A percentile compares a stretch with the other conserved stretches of the same genome.
phyloP scores from a whole-genome alignment of 2,888 invertebrate species.

The Branchellion lobata region DNA sequence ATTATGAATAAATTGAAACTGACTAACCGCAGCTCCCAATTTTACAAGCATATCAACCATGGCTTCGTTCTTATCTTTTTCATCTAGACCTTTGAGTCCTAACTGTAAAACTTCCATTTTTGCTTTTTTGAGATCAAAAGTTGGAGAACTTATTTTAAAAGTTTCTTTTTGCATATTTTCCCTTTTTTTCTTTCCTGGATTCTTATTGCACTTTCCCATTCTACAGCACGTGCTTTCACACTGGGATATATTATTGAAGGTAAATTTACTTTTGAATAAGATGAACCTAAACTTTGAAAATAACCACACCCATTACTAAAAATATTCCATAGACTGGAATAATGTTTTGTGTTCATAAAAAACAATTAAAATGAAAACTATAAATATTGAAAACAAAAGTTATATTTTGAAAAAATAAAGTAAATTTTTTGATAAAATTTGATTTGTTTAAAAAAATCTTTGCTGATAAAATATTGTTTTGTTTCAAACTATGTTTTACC shows the following conservation, averaged over 20 bases:
- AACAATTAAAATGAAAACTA: too few species aligned
- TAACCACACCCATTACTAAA: too few species aligned
- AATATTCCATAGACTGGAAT: too few species aligned
- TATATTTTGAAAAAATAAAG: too few species aligned
- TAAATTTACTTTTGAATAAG: too few species aligned
- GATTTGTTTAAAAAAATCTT: too few species aligned
- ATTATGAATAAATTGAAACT: neutral
- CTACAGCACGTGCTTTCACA: too few species aligned
- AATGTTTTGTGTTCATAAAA: too few species aligned
- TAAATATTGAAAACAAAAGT: too few species aligned
- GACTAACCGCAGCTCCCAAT: constrained; percentile 73
- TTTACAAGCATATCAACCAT: constrained; percentile 76
- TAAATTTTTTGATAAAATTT: too few species aligned
- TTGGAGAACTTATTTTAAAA: neutral
- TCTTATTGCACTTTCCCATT: constrained; percentile 1
- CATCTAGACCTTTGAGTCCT: constrained; percentile 76
- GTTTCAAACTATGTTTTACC: neutral
- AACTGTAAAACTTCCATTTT: constrained; percentile 81
- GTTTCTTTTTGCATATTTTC: neutral
- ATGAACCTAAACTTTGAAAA: too few species aligned
- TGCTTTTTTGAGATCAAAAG: constrained; percentile 71
- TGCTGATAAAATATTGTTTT: neutral
- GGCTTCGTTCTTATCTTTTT: constrained; percentile 74
- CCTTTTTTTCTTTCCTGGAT: neutral
- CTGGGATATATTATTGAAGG: too few species aligned